Conservation (phyloP, 2,888 invertebrate genomes). For the Hypomecis punctinalis region DNA sequence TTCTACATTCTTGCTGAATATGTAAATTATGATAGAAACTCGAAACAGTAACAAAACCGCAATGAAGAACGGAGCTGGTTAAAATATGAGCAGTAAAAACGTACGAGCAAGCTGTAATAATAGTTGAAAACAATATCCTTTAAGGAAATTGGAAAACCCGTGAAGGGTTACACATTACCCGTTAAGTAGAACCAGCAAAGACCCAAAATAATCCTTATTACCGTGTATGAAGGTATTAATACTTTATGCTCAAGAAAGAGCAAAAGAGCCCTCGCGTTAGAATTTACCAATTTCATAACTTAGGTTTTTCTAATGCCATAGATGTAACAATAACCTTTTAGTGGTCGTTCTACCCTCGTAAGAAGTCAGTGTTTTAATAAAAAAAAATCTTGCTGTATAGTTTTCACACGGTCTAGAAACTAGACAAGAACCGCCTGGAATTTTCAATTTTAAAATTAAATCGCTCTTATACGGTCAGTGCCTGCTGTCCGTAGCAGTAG, state of each 20-base stretch:
- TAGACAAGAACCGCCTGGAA: slow-evolving; percentile 60
- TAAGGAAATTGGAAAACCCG: slow-evolving; percentile 52
- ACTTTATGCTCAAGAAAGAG: slow-evolving; percentile 64
- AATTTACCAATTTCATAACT: slow-evolving; percentile 81
- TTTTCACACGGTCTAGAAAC: slow-evolving; percentile 57
- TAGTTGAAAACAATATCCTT: slow-evolving; percentile 32
- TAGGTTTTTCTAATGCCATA: slow-evolving; percentile 79
- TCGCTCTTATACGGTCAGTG: slow-evolving; percentile 45
- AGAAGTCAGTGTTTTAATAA: slow-evolving; percentile 79
- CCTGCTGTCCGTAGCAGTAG: slow-evolving; percentile 1
- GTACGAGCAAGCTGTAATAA: slow-evolving; percentile 5
- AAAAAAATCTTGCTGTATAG: slow-evolving; percentile 71
- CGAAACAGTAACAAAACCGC: neutral
- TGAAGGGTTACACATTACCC: slow-evolving; percentile 48
- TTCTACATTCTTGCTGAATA: neutral
- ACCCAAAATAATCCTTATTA: slow-evolving; percentile 64
- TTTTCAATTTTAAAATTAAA: slow-evolving; percentile 72
- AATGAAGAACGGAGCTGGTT: neutral
- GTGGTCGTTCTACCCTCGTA: slow-evolving; percentile 78
- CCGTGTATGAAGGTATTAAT: slow-evolving; percentile 58
- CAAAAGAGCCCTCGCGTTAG: slow-evolving; percentile 50
- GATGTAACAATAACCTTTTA: slow-evolving; percentile 82
- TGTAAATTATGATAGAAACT: neutral
- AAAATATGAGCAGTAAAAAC: slow-evolving; percentile 5
- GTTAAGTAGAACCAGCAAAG: slow-evolving; percentile 59